phyloP scores from a whole-genome alignment of 2,888 invertebrate genomes.

The Tiphia femorata region DNA sequence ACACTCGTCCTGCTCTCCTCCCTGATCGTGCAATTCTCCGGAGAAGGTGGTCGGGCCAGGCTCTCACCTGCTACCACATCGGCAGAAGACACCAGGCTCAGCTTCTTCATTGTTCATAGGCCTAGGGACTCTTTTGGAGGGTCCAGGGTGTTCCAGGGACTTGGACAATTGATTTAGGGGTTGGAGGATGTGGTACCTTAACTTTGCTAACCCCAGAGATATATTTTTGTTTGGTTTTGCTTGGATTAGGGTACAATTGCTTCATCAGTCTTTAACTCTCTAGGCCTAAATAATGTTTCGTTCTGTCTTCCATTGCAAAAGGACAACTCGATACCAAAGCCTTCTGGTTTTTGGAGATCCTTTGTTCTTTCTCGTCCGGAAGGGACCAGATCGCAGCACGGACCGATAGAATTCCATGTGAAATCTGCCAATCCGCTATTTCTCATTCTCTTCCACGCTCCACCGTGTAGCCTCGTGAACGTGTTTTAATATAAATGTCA shows the following conservation, averaged over 20 bases:
- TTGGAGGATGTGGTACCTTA: too few relatives aligned
- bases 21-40: slow-evolving; percentile 71
- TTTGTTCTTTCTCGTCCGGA: too few relatives aligned
- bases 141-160: background rate
- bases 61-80: slow-evolving; percentile 59
- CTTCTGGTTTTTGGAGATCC: too few relatives aligned
- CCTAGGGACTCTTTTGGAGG: background rate
- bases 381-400: slow-evolving; percentile 18
- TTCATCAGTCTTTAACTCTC: too few relatives aligned
- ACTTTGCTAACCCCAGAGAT: too few relatives aligned
- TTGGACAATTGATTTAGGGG: background rate
- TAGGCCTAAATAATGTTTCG: too few relatives aligned
- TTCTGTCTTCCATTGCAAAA: too few relatives aligned
- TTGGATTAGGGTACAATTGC: too few relatives aligned
- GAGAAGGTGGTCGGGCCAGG: slow-evolving; percentile 67
- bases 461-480: slow-evolving; percentile 12
- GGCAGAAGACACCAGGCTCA: slow-evolving; percentile 52
- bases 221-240: too few relatives aligned
- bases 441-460: slow-evolving; percentile 28
- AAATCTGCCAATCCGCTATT: slow-evolving; percentile 26
- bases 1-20: slow-evolving; percentile 69
- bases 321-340: too few relatives aligned
- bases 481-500: slow-evolving; percentile 48
- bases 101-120: too few relatives aligned
- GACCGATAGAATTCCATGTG: slow-evolving; percentile 22